Conservation (phyloP, 2,797 vertebrate species). For the Anabas testudineus region DNA sequence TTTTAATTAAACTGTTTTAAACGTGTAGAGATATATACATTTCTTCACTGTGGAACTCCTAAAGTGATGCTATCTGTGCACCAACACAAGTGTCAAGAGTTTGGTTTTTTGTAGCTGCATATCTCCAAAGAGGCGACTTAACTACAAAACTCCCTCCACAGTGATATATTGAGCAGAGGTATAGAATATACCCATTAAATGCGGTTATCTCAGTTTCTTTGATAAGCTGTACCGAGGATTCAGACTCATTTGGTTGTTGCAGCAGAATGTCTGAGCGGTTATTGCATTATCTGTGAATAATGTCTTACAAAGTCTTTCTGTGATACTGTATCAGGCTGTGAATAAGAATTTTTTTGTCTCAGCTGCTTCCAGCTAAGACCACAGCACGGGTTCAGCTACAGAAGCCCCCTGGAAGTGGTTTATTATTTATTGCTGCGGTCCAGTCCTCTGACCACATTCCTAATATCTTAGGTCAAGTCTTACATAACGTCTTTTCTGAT, state of each 20-base stretch:
- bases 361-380: constrained; percentile 28
- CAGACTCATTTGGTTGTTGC: constrained; percentile 63
- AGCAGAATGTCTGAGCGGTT: constrained; percentile 53
- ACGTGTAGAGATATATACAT: constrained; percentile 33
- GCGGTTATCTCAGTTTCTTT: constrained; percentile 64
- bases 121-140: constrained; percentile 41
- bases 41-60: constrained; percentile 20
- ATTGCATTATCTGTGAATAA: constrained; percentile 62
- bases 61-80: constrained; percentile 17
- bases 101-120: constrained; percentile 45
- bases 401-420: constrained; percentile 20
- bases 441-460: constrained; percentile 17
- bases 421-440: constrained; percentile 28
- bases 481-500: constrained; percentile 12
- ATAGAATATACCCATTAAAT: constrained; percentile 59
- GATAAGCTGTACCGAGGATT: constrained; percentile 59
- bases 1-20: neutral
- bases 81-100: constrained; percentile 31
- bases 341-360: constrained; percentile 26
- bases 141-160: constrained; percentile 48
- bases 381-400: constrained; percentile 16
- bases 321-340: constrained; percentile 47
- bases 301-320: constrained; percentile 57
- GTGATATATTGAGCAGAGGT: constrained; percentile 56
- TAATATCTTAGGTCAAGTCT: constrained; percentile 6